Evolutionary conservation across 2,113 vertebrate genomes (phyloP), one percentile per base, ranked within the genome.

Genomic region (Clarias batrachus): DNA sequence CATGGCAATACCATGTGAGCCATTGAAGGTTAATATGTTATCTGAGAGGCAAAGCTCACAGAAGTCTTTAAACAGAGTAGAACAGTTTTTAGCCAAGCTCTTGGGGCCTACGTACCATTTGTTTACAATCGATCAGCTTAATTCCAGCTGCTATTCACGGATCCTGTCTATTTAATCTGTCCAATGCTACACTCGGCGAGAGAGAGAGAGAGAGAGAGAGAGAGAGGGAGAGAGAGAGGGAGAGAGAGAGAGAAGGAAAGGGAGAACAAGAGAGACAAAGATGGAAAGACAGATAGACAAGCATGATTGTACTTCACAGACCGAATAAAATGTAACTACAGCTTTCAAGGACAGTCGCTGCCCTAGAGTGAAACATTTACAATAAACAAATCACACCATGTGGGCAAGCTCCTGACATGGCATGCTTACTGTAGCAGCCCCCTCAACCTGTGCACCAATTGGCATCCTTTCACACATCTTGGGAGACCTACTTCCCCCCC

Each of bases 101-200:
- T 74, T 56, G 65, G 65, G 60, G 41, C 30, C 79, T 57, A 85
- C 33, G 9, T 27, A 52, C 14, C 80, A 76, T 82, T 82, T 82
- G 70, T 87, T 86, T 84, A 88, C 21, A 83, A 86, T 89, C 86
- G 79, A 89, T 86, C 84, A 89, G 52, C 84, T 88, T 86, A 37
- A 85, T 85, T 73, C 30, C 74, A 77, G 84, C 83, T 71, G 83
- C 83, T 79, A 87, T 82, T 85, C 85, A 73, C 63, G 78, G 70
- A 82, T 71, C 65, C 27, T 57, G 66, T 81, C 65, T 73, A 81
- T 86, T 73, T 73, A 65, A 87, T 76, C 78, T 86, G 79, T 74
- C 87, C 74, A 83, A 84, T 83, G 82, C 65, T 54, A 84, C 16
- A 27, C 63, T 62, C 27, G 30, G 25, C 80, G 27, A 66, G 41